These are phyloP conservation scores for Microtus ochrogaster DNA, from an alignment of 2,113 vertebrate genomes.

Conservation along the genomic window DNA sequence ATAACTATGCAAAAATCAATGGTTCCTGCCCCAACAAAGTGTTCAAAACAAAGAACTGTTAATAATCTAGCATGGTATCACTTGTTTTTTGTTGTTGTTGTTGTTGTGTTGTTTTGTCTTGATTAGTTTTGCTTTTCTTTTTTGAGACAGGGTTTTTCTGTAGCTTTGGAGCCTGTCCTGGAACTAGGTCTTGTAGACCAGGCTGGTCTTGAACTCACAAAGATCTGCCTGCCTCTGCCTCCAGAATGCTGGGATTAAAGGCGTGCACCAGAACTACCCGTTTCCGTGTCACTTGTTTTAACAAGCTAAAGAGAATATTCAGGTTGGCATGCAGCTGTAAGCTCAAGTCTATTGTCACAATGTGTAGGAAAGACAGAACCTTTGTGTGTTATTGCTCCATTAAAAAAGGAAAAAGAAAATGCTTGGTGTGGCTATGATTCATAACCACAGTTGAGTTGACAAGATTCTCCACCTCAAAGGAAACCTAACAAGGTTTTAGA, in stretches of 20 bases:
- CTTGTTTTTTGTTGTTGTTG: conserved; percentile 5
- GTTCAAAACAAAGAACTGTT: conserved; percentile 1
- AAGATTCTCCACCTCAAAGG: not conserved
- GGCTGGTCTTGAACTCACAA: too few relatives aligned
- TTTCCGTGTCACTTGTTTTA: not conserved
- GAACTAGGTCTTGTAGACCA: too few relatives aligned
- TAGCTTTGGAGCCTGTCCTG: too few relatives aligned
- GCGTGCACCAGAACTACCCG: too few relatives aligned
- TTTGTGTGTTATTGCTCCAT: not conserved
- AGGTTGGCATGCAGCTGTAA: not conserved
- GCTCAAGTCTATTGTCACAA: conserved; percentile 29
- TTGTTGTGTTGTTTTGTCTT: too few relatives aligned
- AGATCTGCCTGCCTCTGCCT: too few relatives aligned
- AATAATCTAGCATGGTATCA: conserved; percentile 37
- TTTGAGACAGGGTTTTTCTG: too few relatives aligned
- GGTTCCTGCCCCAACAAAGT: conserved; percentile 7
- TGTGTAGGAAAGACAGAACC: conserved; percentile 23
- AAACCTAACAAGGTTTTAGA: not conserved
- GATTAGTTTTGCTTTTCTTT: too few relatives aligned
- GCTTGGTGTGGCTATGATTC: not conserved
- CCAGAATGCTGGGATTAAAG: too few relatives aligned
- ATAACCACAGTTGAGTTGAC: not conserved
- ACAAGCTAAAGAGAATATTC: conserved; percentile 30
- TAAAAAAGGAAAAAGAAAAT: not conserved
- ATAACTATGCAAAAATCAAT: conserved; percentile 5